Evolutionary conservation across 2,113 vertebrate species (phyloP).

Genomic region (Drymodes brunneopygia): DNA sequence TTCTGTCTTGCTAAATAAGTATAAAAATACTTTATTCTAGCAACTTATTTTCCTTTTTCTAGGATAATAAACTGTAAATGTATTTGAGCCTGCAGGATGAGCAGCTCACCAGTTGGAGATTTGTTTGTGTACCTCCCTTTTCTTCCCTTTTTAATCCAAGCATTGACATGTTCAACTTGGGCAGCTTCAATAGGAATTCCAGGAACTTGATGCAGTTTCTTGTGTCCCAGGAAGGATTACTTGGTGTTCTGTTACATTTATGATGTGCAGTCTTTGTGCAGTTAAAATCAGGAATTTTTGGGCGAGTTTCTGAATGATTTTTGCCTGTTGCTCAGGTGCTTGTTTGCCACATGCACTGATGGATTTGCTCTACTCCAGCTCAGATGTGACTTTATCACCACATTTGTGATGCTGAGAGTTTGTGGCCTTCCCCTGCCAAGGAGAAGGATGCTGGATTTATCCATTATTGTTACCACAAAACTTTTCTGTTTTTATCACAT

Average conservation of each 20-base stretch:
- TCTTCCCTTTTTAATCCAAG: not conserved
- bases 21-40: not conserved
- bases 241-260: not conserved
- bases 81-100: not conserved
- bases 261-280: not conserved
- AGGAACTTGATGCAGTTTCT: not conserved
- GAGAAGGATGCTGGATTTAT: not conserved
- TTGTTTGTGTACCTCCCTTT: not conserved
- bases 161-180: fast-evolving
- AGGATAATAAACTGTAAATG: not conserved
- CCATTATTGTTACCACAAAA: not conserved
- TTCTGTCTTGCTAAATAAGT: not conserved
- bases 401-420: not conserved
- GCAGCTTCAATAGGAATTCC: not conserved
- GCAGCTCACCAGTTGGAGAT: not conserved
- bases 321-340: not conserved
- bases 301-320: fast-evolving
- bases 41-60: not conserved
- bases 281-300: not conserved
- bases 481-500: not conserved
- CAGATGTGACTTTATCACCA: not conserved
- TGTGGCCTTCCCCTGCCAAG: not conserved
- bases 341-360: not conserved
- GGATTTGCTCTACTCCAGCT: not conserved
- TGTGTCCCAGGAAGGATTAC: not conserved